Evolutionary conservation across 2,113 vertebrate species (phyloP), one percentile per base, ranked within the genome.

Genomic region (Astur gentilis): DNA sequence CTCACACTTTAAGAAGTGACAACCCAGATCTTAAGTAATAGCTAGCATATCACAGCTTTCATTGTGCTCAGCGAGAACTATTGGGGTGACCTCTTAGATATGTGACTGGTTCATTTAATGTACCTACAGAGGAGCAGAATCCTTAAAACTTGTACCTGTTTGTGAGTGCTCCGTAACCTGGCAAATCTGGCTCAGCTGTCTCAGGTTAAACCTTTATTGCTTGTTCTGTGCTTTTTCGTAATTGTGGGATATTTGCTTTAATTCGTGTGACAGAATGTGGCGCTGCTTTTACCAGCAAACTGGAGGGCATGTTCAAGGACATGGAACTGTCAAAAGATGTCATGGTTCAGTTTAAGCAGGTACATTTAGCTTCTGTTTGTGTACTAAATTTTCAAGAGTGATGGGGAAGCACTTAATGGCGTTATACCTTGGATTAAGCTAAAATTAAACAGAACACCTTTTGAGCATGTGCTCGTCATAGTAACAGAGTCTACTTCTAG

Each of bases 221-320:
- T 95, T 79, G 14, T 85, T 92, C 45, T 75, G 16, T 84, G 50
- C 61, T 84, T 40, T 40, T 89, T 76, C 72, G 57, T 91, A 92
- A 94, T 38, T 31, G n/a, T 83, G 87, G 26, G 11, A 92, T 92
- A n/a, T 96, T 81, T 87, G 26, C 10, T 71, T 75, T 83, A 54
- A 67, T 95, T 64, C 34, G 1, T 94, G 29, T 87, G 65, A 88
- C 95, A 99, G 98, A 99, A 97, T 99, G 98, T 25, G 98, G 98
- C 0, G 98, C 98, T 29, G 98, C 98, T n/a, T 99, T 99, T 93
- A 99, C 98, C 94, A 98, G 98, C 97, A 99, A 98, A 96, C 87
- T 98, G 88, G 98, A 99, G 87, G 98, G 98, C 55, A 99, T 99
- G 98, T 98, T 99, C 96, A 99, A 99, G 96, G 98, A 99, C 94